Conservation (phyloP, 2,113 vertebrate genomes). For the Geococcyx californianus region DNA sequence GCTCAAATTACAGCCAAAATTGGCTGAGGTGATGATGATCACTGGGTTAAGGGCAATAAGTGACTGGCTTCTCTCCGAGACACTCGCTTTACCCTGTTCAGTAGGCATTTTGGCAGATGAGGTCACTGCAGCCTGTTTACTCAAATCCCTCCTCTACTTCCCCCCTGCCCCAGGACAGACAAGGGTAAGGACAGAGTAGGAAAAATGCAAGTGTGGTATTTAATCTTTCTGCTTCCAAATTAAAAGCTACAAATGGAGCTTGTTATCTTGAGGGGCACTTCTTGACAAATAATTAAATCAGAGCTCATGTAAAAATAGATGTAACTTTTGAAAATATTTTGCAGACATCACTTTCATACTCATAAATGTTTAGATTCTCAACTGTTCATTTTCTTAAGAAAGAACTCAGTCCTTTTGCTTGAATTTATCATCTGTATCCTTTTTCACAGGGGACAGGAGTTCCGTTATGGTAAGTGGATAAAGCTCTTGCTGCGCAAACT, state of each 20-base stretch:
- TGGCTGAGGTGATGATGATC: neutral
- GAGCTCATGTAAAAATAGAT: neutral
- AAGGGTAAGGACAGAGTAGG: neutral
- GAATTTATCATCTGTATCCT: neutral
- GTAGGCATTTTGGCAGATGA: neutral
- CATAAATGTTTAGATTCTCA: neutral
- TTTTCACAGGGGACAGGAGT: neutral
- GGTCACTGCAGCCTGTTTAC: neutral
- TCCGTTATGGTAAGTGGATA: neutral
- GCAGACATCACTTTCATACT: neutral
- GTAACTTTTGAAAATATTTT: neutral
- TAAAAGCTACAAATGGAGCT: neutral
- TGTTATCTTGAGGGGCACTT: neutral
- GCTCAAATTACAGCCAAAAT: neutral
- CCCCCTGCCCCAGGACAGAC: neutral
- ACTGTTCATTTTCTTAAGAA: neutral
- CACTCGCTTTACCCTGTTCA: rapidly evolving
- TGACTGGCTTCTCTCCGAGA: neutral
- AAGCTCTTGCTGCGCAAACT: neutral
- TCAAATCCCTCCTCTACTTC: neutral
- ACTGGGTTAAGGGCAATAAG: neutral
- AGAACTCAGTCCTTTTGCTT: neutral
- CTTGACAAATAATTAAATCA: neutral
- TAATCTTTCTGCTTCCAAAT: neutral
- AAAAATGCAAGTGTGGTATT: neutral